These are phyloP conservation scores for Carterocephalus palaemon DNA, from an alignment of 2,888 invertebrate genomes.

Conservation along the genomic window DNA sequence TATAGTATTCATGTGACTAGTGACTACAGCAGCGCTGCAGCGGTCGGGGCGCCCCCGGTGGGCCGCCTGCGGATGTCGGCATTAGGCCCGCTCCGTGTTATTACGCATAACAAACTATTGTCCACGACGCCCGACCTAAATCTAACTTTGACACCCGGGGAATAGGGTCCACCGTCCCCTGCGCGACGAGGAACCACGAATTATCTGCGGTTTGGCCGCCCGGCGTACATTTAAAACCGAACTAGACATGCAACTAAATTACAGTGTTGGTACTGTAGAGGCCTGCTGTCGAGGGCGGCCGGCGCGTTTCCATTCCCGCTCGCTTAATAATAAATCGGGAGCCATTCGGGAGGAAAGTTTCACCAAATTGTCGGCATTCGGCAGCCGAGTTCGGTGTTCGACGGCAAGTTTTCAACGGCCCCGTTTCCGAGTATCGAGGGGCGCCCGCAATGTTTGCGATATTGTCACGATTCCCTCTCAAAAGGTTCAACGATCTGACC, in stretches of 20 bases:
- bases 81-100: conserved; percentile 48
- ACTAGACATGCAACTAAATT: conserved; percentile 34
- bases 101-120: conserved; percentile 38
- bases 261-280: too few relatives aligned
- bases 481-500: too few relatives aligned
- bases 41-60: conserved; percentile 12
- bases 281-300: too few relatives aligned
- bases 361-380: conserved; percentile 16
- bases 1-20: conserved; percentile 10
- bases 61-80: conserved; percentile 46
- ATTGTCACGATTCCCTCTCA: conserved; percentile 5
- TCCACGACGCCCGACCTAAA: conserved; percentile 6
- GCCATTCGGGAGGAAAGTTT: conserved; percentile 21
- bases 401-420: conserved; percentile 23
- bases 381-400: conserved; percentile 11
- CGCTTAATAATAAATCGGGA: conserved; percentile 24
- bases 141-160: fast-evolving
- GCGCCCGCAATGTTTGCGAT: not conserved
- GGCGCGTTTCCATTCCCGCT: too few relatives aligned
- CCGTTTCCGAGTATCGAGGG: conserved; percentile 5
- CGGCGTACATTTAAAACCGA: conserved; percentile 33
- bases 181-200: conserved; percentile 21
- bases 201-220: conserved; percentile 34
- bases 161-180: conserved; percentile 10
- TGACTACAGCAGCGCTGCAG: conserved; percentile 7